Conservation (phyloP, 2,888 invertebrate species). For the Parascotia fuliginaria region DNA sequence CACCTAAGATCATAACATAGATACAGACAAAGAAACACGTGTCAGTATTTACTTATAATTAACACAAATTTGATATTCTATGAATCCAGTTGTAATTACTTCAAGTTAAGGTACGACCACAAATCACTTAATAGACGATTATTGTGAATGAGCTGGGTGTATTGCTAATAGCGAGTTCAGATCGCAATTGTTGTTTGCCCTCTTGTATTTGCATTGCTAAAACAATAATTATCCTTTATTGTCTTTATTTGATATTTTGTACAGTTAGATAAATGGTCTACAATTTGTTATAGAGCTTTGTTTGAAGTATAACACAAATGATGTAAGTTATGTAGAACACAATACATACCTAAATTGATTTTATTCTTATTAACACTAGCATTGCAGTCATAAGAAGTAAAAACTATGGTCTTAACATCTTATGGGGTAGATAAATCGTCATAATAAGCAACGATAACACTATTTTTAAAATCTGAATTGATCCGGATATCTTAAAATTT, state of each 20-base stretch:
- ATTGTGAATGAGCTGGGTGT: constrained; percentile 32
- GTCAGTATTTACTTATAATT: neutral
- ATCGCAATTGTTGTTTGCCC: constrained; percentile 45
- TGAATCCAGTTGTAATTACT: constrained; percentile 3
- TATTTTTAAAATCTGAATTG: too few relatives aligned
- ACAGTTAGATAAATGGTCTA: constrained; percentile 12
- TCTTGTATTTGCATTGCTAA: constrained; percentile 55
- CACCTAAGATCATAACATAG: too few relatives aligned
- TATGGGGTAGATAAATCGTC: too few relatives aligned
- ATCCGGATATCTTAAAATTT: too few relatives aligned
- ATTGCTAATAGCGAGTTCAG: constrained; percentile 27
- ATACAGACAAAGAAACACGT: neutral
- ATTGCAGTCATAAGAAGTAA: too few relatives aligned
- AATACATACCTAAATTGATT: too few relatives aligned
- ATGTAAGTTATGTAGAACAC: too few relatives aligned
- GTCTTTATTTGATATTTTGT: constrained; percentile 43
- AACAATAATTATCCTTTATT: constrained; percentile 37
- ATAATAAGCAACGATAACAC: too few relatives aligned
- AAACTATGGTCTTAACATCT: too few relatives aligned
- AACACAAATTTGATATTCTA: neutral
- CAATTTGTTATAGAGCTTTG: too few relatives aligned
- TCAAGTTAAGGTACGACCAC: constrained; percentile 28
- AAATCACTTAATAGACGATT: constrained; percentile 47
- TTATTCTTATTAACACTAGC: too few relatives aligned
- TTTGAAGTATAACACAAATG: too few relatives aligned